Conservation (phyloP, 2,113 vertebrate genomes). For the Panurus biarmicus region DNA sequence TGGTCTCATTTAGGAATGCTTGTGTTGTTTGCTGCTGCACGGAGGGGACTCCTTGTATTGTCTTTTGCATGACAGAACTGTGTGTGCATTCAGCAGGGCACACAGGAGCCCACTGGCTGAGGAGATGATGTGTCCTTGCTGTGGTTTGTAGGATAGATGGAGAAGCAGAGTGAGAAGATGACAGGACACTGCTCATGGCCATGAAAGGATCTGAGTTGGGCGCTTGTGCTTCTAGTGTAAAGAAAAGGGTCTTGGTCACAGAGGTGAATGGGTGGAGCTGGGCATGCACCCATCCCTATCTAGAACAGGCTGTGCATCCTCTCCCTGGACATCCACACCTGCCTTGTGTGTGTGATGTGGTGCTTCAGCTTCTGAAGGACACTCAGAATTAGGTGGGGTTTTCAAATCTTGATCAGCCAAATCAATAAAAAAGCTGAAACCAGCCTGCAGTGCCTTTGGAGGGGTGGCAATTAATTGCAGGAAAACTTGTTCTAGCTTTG, state of each 20-base stretch:
- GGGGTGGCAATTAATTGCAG: background rate
- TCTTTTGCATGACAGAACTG: background rate
- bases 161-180: background rate
- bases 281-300: background rate
- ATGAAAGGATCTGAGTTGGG: background rate
- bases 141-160: background rate
- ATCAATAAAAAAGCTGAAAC: background rate
- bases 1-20: constrained; percentile 36
- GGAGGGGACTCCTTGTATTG: background rate
- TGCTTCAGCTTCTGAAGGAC: background rate
- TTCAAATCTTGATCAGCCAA: background rate
- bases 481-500: background rate
- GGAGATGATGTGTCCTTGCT: accelerated
- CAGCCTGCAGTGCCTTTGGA: background rate
- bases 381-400: background rate
- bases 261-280: background rate
- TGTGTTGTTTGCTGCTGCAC: background rate
- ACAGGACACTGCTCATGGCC: background rate
- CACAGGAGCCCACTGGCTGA: background rate
- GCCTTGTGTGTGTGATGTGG: background rate
- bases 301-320: background rate
- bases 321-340: background rate
- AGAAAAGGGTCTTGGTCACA: background rate
- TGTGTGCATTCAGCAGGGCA: background rate
- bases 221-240: background rate